Evolutionary conservation across 2,888 invertebrate species (phyloP).

Genomic region (Theretra japonica): DNA sequence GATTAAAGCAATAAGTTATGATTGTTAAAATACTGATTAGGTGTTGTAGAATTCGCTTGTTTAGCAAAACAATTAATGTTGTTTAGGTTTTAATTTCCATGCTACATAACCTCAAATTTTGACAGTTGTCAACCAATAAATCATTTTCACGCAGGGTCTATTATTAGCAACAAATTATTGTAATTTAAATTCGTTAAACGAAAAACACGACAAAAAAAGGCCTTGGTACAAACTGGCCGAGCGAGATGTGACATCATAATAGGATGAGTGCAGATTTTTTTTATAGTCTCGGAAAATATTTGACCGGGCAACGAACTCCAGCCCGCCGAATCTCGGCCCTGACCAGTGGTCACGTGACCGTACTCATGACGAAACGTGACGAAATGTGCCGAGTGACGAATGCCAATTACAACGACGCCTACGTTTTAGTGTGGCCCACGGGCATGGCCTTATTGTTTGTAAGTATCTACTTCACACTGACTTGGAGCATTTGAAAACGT

Average conservation of each 20-base stretch:
- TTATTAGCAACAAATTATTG: constrained; percentile 23
- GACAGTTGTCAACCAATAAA: constrained; percentile 18
- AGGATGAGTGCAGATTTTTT: constrained; percentile 71
- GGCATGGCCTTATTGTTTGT: constrained; percentile 20
- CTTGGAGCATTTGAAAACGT: neutral
- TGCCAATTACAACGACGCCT: constrained; percentile 38
- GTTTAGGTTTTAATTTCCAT: neutral
- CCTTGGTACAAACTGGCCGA: constrained; percentile 53
- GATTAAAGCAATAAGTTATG: constrained; percentile 48
- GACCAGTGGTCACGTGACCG: constrained; percentile 60
- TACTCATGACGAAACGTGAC: constrained; percentile 64
- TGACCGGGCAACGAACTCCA: constrained; percentile 74
- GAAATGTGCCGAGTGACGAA: constrained; percentile 48
- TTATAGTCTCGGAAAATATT: constrained; percentile 70
- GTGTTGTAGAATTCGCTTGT: constrained; percentile 21
- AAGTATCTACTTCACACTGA: neutral
- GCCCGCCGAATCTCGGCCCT: constrained; percentile 65
- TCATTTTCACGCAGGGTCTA: neutral
- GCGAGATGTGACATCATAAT: constrained; percentile 71
- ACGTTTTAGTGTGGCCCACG: constrained; percentile 14
- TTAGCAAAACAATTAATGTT: neutral
- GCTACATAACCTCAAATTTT: neutral
- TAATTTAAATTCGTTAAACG: constrained; percentile 30
- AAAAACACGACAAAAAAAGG: constrained; percentile 53
- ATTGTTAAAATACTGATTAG: constrained; percentile 34